These are phyloP conservation scores for Mesembrinibis cayennensis DNA, from an alignment of 2,113 vertebrate species.

Conservation along the genomic window DNA sequence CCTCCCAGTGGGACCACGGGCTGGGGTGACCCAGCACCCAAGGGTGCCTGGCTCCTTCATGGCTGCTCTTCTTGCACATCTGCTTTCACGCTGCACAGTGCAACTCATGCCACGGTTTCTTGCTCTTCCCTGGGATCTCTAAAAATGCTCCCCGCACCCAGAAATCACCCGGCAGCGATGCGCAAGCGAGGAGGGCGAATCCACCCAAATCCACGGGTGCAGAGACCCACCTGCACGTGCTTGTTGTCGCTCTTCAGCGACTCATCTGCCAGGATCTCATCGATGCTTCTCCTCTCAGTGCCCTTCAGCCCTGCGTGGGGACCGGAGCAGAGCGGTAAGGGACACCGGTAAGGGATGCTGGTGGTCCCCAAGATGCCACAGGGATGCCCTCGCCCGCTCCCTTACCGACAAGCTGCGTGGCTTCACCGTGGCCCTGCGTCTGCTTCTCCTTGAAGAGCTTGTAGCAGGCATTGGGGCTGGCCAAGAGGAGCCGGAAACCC, in stretches of 20 bases:
- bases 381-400: fast-evolving
- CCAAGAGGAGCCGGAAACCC: conserved; percentile 90
- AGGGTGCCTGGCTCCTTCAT: neutral
- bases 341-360: neutral
- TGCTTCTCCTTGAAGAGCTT: conserved; percentile 82
- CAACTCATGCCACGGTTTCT: fast-evolving
- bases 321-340: neutral
- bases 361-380: fast-evolving
- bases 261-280: conserved; percentile 49
- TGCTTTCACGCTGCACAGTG: neutral
- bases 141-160: neutral
- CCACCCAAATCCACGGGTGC: neutral
- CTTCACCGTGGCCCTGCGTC: conserved; percentile 78
- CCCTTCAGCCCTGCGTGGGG: conserved; percentile 16
- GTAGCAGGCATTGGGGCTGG: conserved; percentile 84
- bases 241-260: conserved; percentile 58
- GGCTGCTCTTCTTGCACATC: neutral
- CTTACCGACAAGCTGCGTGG: conserved; percentile 80
- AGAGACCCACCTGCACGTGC: conserved; percentile 68
- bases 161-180: fast-evolving
- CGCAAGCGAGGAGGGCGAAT: fast-evolving
- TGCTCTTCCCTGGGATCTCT: neutral
- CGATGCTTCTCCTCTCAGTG: conserved; percentile 26
- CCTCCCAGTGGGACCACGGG: neutral
- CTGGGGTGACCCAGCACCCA: neutral